phyloP scores from a whole-genome alignment of 2,888 invertebrate species.

The Caenorhabditis zanzibari region DNA sequence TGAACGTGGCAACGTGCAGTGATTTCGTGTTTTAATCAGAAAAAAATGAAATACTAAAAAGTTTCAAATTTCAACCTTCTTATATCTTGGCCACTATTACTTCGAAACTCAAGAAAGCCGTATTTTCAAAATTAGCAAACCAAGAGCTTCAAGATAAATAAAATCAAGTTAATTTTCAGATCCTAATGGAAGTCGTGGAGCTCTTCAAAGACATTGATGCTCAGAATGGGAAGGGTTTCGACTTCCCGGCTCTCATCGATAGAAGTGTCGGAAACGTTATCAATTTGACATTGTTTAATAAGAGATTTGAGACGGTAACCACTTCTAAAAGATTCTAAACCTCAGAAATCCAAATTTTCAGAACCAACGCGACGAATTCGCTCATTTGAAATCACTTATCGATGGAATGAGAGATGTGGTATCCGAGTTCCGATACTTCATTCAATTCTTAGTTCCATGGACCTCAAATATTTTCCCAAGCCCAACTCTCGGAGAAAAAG shows the following conservation, averaged over 20 bases:
- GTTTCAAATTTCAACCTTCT: too few species aligned
- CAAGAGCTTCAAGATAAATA: too few species aligned
- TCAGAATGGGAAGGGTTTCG: conserved; percentile 15
- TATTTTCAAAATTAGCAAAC: too few species aligned
- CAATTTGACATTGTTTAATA: conserved; percentile 44
- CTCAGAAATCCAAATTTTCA: neutral
- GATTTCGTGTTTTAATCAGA: too few species aligned
- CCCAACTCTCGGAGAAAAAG: conserved; percentile 23
- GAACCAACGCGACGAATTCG: conserved; percentile 50
- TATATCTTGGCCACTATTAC: too few species aligned
- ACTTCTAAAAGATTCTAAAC: neutral
- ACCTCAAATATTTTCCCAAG: conserved; percentile 21
- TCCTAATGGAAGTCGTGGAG: conserved; percentile 42
- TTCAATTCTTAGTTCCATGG: conserved; percentile 46
- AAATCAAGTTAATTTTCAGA: conserved; percentile 12
- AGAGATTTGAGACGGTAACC: conserved; percentile 42
- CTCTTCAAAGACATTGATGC: conserved; percentile 32
- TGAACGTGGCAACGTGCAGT: too few species aligned
- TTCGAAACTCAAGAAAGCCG: too few species aligned
- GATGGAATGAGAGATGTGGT: conserved; percentile 37
- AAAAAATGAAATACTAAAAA: too few species aligned
- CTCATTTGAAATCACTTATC: conserved; percentile 37
- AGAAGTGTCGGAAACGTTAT: conserved; percentile 51
- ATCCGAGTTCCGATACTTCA: conserved; percentile 39
- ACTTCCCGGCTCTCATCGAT: conserved; percentile 29